phyloP scores from a whole-genome alignment of 2,888 invertebrate species.

The Eristalis tenax region DNA sequence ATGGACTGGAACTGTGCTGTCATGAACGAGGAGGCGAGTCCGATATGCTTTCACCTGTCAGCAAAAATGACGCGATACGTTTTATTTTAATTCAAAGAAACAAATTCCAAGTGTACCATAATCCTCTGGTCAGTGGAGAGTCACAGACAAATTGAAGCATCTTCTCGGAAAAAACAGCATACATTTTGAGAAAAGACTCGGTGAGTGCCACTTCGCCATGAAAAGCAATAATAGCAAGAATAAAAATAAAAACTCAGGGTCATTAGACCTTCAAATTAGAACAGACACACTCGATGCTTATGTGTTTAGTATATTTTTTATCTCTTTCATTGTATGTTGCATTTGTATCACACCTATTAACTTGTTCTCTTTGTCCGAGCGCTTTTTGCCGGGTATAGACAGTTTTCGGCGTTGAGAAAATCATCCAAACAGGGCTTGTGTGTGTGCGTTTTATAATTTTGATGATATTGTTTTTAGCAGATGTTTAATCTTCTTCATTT shows the following conservation, averaged over 20 bases:
- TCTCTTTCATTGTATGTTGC: conserved; percentile 46
- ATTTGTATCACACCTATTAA: conserved; percentile 20
- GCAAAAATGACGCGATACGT: not conserved
- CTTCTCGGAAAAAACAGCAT: not conserved
- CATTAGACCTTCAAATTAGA: conserved; percentile 51
- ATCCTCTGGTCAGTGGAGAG: not conserved
- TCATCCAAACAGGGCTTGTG: not conserved
- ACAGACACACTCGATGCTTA: conserved; percentile 21
- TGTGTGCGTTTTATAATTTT: not conserved
- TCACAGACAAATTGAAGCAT: not conserved
- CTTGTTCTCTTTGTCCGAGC: not conserved
- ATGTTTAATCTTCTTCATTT: not conserved
- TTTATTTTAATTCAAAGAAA: not conserved
- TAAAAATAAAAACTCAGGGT: conserved; percentile 42
- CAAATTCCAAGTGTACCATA: not conserved
- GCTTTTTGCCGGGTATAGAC: conserved; percentile 8
- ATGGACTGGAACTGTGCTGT: too few relatives aligned
- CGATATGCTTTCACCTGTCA: too few relatives aligned
- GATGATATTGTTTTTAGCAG: not conserved
- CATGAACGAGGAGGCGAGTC: too few relatives aligned
- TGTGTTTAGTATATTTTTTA: conserved; percentile 2
- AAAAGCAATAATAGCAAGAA: conserved; percentile 1
- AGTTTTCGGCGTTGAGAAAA: not conserved
- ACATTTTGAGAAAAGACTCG: conserved; percentile 5
- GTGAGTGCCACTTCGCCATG: conserved; percentile 16